Evolutionary conservation across 2,888 invertebrate species (phyloP), one percentile per base, ranked within the genome.

Genomic region (Leptinotarsa peninsularis): DNA sequence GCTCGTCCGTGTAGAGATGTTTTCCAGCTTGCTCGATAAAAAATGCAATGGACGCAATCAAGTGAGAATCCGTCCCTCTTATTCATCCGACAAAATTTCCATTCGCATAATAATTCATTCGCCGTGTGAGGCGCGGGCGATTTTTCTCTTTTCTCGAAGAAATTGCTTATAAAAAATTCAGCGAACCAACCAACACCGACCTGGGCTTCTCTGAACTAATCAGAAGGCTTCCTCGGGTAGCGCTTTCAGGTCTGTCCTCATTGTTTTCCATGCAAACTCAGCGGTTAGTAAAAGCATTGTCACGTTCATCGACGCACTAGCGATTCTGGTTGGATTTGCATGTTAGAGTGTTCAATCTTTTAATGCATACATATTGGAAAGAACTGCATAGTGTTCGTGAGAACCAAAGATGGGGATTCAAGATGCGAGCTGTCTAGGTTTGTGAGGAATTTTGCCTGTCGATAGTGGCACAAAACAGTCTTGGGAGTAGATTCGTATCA

Each of bases 91-190:
- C 66, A 49, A 58, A 72, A 72, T 72, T 67, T 66, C 67, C 67
- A 67, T 67, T 43, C 58, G 72, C 67, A 52, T n/a, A 67, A 72
- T 72, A 72, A 72, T 67, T 71, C 50, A 71, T 71, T n/a, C 58
- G 49, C 49, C 23, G 49, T 67, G 63, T 72, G 14, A 49, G 58
- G 58, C n/a, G 58, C 27, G 33, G 49, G 27, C 56, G 72, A 72
- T 60, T 67, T 49, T 33, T 58, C 60, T 52, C 66, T 14, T 43
- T 27, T 49, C 54, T n/a, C 4, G 49, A 72, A 72, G 67, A 72
- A 72, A 72, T 72, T 72, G 72, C 67, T 49, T 67, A 72, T 72
- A 52, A 72, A 72, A 72, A 67, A 72, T 72, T 67, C 67, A 72
- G 63, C 43, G 1, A 43, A 43, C 63, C 21, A 13, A 18, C 21